These are phyloP conservation scores for Lasioglossum lativentre DNA, from an alignment of 2,888 invertebrate species.

Conservation along the genomic window DNA sequence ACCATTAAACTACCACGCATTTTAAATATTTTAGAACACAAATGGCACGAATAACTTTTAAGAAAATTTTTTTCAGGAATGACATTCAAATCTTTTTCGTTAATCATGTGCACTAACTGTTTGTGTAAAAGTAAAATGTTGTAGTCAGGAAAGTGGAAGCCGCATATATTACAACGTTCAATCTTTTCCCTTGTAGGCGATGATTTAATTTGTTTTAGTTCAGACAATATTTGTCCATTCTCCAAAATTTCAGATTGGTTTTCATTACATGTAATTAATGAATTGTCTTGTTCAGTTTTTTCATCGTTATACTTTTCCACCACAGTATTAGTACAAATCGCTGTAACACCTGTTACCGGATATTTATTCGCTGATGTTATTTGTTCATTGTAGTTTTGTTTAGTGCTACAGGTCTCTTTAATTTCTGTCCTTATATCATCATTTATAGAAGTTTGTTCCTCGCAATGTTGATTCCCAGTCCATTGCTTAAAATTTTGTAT, in stretches of 20 bases:
- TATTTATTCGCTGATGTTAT: slow-evolving; percentile 34
- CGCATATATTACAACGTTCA: slow-evolving; percentile 89
- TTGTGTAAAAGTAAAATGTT: slow-evolving; percentile 91
- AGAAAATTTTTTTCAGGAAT: slow-evolving; percentile 81
- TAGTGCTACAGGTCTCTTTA: slow-evolving; percentile 14
- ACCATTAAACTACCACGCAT: slow-evolving; percentile 93
- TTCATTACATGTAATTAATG: slow-evolving; percentile 21
- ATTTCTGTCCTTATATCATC: slow-evolving; percentile 18
- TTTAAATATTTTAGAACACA: slow-evolving; percentile 92
- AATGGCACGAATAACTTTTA: slow-evolving; percentile 89
- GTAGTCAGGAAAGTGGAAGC: slow-evolving; percentile 89
- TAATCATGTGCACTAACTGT: slow-evolving; percentile 87
- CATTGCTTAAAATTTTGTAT: slow-evolving; percentile 47
- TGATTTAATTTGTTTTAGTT: slow-evolving; percentile 61
- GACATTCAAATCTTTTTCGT: slow-evolving; percentile 71
- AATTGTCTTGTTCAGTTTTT: slow-evolving; percentile 33
- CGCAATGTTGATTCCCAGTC: slow-evolving; percentile 55
- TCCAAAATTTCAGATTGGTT: slow-evolving; percentile 31
- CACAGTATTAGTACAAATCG: slow-evolving; percentile 17
- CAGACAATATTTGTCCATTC: slow-evolving; percentile 53
- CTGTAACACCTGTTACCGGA: slow-evolving; percentile 7
- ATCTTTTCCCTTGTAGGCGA: slow-evolving; percentile 83
- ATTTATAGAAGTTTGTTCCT: slow-evolving; percentile 34
- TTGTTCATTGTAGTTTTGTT: slow-evolving; percentile 28
- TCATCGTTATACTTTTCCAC: slow-evolving; percentile 34